Percentiles rank a stretch among this genome's conserved stretches.
Evolutionary conservation across 1,140 invertebrate genomes (phyloP).

Genomic region (Aphelenchoides fujianensis): DNA sequence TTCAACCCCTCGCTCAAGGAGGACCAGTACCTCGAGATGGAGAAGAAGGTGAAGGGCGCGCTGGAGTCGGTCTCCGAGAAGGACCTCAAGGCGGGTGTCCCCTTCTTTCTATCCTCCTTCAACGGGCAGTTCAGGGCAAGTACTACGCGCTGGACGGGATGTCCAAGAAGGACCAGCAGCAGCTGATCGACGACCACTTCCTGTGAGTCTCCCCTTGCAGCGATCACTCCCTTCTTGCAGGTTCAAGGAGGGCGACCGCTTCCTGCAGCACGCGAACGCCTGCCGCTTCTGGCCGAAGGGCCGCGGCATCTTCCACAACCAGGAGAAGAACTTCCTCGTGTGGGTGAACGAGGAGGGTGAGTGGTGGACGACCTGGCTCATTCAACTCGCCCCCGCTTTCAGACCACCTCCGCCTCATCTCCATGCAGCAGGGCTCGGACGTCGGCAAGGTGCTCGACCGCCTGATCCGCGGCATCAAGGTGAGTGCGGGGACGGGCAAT

Average conservation of each 20-base stretch:
- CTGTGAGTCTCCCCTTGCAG: constrained; percentile 69
- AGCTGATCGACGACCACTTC: constrained; percentile 75
- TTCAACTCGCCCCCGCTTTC: not conserved
- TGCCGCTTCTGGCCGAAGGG: constrained; percentile 90
- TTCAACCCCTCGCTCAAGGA: constrained; percentile 71
- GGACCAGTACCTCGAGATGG: constrained; percentile 64
- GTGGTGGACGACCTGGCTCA: not conserved
- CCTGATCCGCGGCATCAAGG: constrained; percentile 73
- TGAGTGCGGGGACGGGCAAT: no score
- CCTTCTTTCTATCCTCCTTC: no score
- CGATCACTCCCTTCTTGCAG: not conserved
- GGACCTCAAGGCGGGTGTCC: constrained; percentile 71
- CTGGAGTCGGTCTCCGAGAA: constrained; percentile 57
- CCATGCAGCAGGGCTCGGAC: constrained; percentile 90
- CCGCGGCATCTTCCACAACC: constrained; percentile 92
- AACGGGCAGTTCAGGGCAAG: constrained; percentile 62
- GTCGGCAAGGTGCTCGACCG: constrained; percentile 77
- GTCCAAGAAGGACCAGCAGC: constrained; percentile 47
- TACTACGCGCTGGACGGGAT: constrained; percentile 79
- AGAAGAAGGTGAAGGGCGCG: constrained; percentile 50
- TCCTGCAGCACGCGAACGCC: constrained; percentile 75
- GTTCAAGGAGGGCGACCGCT: constrained; percentile 66
- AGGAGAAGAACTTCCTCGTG: constrained; percentile 89
- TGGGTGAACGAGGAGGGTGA: constrained; percentile 91
- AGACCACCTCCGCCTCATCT: constrained; percentile 71